Evolutionary conservation across 2,113 vertebrate genomes (phyloP).

Genomic region (Apodemus speciosus): DNA sequence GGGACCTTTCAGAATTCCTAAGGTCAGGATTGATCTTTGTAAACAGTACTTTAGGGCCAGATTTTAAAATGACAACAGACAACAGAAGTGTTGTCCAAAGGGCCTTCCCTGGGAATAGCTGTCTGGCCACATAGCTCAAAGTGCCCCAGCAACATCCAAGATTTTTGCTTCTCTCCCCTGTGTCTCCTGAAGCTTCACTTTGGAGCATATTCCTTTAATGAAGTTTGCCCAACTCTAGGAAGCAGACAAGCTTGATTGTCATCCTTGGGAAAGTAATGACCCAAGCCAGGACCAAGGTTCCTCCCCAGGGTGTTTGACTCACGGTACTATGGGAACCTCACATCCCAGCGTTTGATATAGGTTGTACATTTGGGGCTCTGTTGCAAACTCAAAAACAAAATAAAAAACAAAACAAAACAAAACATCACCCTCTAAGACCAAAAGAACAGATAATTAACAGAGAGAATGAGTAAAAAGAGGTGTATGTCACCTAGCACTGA

Average conservation of each 20-base stretch:
- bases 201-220: slow-evolving; percentile 73
- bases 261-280: neutral
- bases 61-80: slow-evolving; percentile 42
- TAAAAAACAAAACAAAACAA: neutral
- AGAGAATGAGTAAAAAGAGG: neutral
- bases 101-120: slow-evolving; percentile 62
- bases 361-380: neutral
- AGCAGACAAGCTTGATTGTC: slow-evolving; percentile 61
- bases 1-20: neutral
- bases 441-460: neutral
- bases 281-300: neutral
- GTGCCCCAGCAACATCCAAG: slow-evolving; percentile 59
- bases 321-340: rapidly evolving
- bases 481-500: neutral
- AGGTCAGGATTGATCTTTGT: slow-evolving; percentile 65
- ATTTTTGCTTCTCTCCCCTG: slow-evolving; percentile 57
- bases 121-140: slow-evolving; percentile 75
- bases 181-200: slow-evolving; percentile 74
- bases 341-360: no score
- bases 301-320: rapidly evolving
- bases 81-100: neutral
- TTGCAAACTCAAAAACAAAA: neutral
- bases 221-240: slow-evolving; percentile 67
- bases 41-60: slow-evolving; percentile 68
- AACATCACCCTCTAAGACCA: neutral